These are phyloP conservation scores for Syngnathus acus DNA, from an alignment of 2,797 vertebrate species.

Conservation along the genomic window DNA sequence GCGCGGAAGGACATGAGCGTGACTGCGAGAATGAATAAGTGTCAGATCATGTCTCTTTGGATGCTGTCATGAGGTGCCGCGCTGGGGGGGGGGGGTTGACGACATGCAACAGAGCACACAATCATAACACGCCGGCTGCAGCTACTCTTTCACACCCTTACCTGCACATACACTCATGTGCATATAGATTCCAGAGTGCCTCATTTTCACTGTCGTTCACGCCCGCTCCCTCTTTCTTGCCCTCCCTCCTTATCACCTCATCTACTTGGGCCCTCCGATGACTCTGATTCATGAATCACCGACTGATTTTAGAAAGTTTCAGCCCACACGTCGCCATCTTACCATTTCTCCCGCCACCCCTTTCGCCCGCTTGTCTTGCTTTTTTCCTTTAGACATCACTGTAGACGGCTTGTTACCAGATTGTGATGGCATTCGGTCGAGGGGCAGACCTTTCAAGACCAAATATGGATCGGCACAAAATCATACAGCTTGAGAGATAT, in stretches of 20 bases:
- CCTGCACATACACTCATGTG: neutral
- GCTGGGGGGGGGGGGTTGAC: neutral
- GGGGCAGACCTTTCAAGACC: neutral
- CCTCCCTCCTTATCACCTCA: conserved; percentile 16
- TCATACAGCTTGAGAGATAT: neutral
- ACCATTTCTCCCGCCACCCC: neutral
- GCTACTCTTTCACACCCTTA: conserved; percentile 26
- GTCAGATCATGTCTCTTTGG: neutral
- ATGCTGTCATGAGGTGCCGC: neutral
- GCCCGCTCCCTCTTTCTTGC: conserved; percentile 21
- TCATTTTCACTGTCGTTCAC: conserved; percentile 19
- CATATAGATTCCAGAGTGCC: neutral
- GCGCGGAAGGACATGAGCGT: neutral
- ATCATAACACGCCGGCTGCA: conserved; percentile 15
- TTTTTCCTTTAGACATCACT: conserved; percentile 10
- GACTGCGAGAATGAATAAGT: neutral
- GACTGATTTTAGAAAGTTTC: conserved; percentile 59
- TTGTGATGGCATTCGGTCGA: neutral
- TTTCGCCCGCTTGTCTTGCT: neutral
- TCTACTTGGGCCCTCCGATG: conserved; percentile 30
- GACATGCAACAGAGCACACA: conserved; percentile 6
- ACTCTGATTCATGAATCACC: conserved; percentile 68
- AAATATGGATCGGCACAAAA: neutral
- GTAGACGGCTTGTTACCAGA: neutral
- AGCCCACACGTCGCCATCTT: conserved; percentile 41